Evolutionary conservation across 2,797 vertebrate species (phyloP), one percentile per base, ranked within the genome.

Genomic region (Enteromius trimaculatus): DNA sequence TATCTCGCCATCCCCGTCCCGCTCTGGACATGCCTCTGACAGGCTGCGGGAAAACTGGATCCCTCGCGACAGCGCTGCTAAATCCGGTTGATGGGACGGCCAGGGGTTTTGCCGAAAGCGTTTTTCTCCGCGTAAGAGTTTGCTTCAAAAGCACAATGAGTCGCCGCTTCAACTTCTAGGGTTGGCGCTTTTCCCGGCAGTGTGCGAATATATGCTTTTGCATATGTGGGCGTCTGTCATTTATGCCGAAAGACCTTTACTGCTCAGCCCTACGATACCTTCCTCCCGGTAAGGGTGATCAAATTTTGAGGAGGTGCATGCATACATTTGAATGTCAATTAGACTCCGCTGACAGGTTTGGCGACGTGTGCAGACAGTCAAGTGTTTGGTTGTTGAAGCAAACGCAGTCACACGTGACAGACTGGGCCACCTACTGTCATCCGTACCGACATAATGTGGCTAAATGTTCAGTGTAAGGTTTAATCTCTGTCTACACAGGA

Each of bases 291-390:
- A 79, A 80, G 88, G 84, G 84, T 86, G 90, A 90, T 88, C 86
- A 90, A 71, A 88, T 90, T 90, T 87, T 87, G 81, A 90, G 85
- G 84, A 88, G 39, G 42, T 81, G 77, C 17, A 49, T 83, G 77
- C 85, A 90, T 90, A 80, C 23, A 90, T 91, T 90, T 92, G 85
- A 91, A 92, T 92, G 80, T 69, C 82, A 84, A 90, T 90, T 86
- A 89, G 82, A 74, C 47, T 71, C 31, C 26, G 60, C 17, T 77
- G 86, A 88, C 80, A 84, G 82, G 19, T 3, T 65, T 44, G 87
- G 85, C 81, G 64, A 78, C 86, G 86, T 89, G 65, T 84, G 65
- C 84, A 76, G 88, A 89, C 74, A 86, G 87, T 88, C 91, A 92
- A 89, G 89, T 88, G 85, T 87, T 88, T 82, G 69, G 79, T 78